Percentiles rank a stretch among this genome's conserved stretches.
These are phyloP conservation scores for Spodoptera frugiperda DNA, from an alignment of 1,140 invertebrate genomes.

Conservation along the genomic window DNA sequence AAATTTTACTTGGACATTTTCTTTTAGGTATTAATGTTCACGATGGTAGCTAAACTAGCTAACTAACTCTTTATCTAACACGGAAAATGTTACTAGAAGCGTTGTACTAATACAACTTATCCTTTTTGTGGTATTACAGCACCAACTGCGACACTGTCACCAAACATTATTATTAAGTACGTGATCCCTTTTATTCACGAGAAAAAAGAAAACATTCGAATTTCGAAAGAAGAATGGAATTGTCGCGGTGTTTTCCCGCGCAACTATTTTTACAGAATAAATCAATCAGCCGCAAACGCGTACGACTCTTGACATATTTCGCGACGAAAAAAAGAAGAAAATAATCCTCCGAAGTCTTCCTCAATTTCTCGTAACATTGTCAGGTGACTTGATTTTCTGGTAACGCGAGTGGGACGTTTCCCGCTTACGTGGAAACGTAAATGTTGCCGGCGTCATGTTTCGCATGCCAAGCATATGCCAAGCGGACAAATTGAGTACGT, in stretches of 20 bases:
- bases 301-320: conserved; percentile 36
- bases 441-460: conserved; percentile 60
- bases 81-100: too few relatives aligned
- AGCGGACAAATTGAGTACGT: conserved; percentile 60
- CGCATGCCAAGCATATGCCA: conserved; percentile 57
- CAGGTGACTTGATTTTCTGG: conserved; percentile 55
- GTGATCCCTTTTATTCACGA: neutral
- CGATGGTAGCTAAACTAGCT: too few relatives aligned
- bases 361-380: conserved; percentile 54
- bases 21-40: too few relatives aligned
- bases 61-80: neutral
- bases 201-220: neutral
- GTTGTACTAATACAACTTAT: too few relatives aligned
- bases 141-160: neutral
- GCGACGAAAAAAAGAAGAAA: conserved; percentile 30
- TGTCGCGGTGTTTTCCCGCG: neutral
- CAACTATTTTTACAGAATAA: conserved; percentile 23
- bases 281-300: conserved; percentile 16
- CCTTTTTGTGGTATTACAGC: neutral
- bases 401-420: conserved; percentile 56
- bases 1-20: too few relatives aligned
- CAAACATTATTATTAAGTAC: neutral
- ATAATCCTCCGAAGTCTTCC: conserved; percentile 42
- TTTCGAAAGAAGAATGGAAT: neutral
- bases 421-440: conserved; percentile 55